Percentiles rank a stretch among this genome's conserved stretches.
These are phyloP conservation scores for Cephus sareptanus DNA, from an alignment of 2,888 invertebrate species.

Conservation along the genomic window DNA sequence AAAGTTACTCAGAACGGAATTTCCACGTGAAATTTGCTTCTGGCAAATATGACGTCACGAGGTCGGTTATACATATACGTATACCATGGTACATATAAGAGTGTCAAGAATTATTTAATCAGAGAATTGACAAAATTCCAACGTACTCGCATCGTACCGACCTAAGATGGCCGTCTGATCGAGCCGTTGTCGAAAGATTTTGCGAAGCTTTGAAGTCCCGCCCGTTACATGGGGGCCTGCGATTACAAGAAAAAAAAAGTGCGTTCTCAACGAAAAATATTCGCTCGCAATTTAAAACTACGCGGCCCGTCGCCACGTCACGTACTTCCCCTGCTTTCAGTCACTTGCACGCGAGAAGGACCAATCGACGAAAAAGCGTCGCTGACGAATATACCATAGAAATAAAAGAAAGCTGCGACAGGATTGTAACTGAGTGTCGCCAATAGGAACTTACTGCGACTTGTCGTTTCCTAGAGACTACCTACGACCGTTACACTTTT, in stretches of 20 bases:
- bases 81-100: no score
- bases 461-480: background rate
- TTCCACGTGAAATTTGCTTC: background rate
- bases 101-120: no score
- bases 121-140: no score
- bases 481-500: background rate
- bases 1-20: background rate
- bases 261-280: conserved; percentile 1
- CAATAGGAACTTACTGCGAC: background rate
- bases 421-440: background rate
- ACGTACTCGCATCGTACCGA: no score
- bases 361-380: background rate
- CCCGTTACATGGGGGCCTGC: background rate
- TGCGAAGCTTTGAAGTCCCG: background rate
- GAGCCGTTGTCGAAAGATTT: background rate
- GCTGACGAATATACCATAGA: background rate
- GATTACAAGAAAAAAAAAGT: background rate
- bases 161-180: no score
- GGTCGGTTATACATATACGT: background rate
- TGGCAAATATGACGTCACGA: background rate
- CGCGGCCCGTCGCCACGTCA: background rate
- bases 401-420: background rate
- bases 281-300: background rate
- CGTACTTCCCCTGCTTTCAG: background rate
- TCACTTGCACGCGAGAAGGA: background rate